These are phyloP conservation scores for Orchesella cincta DNA, from an alignment of 1,140 invertebrate genomes.

Conservation along the genomic window DNA sequence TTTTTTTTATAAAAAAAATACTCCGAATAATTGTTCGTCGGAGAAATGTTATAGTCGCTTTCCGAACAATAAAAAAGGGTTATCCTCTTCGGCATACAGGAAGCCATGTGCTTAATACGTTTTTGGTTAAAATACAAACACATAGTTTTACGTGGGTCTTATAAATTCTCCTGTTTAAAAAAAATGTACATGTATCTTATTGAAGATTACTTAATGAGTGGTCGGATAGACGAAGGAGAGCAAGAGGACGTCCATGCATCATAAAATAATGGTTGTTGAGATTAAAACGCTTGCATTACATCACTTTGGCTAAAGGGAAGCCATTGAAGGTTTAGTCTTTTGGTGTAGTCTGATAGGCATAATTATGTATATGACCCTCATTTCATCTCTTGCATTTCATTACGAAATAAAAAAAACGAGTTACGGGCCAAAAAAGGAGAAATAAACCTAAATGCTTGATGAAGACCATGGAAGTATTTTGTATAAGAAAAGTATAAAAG, in stretches of 20 bases:
- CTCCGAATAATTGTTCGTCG: not conserved
- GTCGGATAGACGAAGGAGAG: not conserved
- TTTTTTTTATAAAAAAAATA: not conserved
- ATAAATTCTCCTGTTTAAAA: not conserved
- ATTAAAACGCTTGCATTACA: constrained; percentile 12
- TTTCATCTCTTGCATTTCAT: not conserved
- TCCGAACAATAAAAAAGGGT: not conserved
- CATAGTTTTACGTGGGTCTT: not conserved
- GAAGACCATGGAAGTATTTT: not conserved
- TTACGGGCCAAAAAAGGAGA: not conserved
- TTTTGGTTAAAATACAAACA: not conserved
- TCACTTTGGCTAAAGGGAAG: constrained; percentile 17
- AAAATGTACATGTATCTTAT: too few relatives aligned
- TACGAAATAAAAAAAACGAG: not conserved
- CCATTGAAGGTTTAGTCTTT: constrained; percentile 21
- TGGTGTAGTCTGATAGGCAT: constrained; percentile 22
- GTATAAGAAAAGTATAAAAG: not conserved
- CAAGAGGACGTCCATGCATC: not conserved
- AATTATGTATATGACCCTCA: constrained; percentile 17
- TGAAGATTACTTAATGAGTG: too few relatives aligned
- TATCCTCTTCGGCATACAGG: not conserved
- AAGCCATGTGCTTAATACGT: constrained; percentile 2
- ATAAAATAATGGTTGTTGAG: constrained; percentile 25
- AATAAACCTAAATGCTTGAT: not conserved
- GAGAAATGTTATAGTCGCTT: not conserved